A percentile compares a stretch with the other conserved stretches of the same genome.
Evolutionary conservation across 2,113 vertebrate species (phyloP).

Genomic region (Anthoscopus minutus): DNA sequence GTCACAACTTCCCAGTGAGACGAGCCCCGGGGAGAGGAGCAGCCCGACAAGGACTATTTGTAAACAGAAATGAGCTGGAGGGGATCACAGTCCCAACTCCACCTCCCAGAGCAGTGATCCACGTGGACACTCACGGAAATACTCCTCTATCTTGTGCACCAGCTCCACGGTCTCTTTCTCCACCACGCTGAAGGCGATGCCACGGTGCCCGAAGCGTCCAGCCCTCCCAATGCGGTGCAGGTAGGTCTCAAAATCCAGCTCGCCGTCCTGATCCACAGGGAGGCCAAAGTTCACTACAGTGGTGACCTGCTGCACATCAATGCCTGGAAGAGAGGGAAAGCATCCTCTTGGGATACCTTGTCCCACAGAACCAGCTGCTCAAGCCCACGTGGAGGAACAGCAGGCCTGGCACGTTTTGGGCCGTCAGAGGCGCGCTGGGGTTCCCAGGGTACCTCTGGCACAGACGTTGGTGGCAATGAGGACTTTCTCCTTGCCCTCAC

Average conservation of each 20-base stretch:
- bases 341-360: neutral
- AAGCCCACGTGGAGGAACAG: accelerated
- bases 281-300: slow-evolving; percentile 75
- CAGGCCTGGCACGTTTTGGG: accelerated
- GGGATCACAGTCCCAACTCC: accelerated
- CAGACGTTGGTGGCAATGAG: slow-evolving; percentile 78
- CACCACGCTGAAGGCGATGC: slow-evolving; percentile 73
- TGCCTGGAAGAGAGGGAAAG: slow-evolving; percentile 32
- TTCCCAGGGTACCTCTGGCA: slow-evolving; percentile 60
- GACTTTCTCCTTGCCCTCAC: slow-evolving; percentile 73
- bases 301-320: slow-evolving; percentile 76
- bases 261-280: neutral
- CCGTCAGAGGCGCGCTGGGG: accelerated
- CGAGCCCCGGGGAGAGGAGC: neutral
- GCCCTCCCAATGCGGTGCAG: slow-evolving; percentile 75
- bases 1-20: accelerated
- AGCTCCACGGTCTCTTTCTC: slow-evolving; percentile 19
- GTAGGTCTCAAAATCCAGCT: slow-evolving; percentile 71
- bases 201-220: slow-evolving; percentile 72
- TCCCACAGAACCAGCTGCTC: neutral
- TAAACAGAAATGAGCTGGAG: accelerated
- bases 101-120: accelerated
- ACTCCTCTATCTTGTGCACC: slow-evolving; percentile 59
- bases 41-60: neutral
- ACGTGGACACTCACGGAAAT: slow-evolving; percentile 57